Conservation (phyloP, 2,797 vertebrate genomes). For the Linurgus olivaceus region DNA sequence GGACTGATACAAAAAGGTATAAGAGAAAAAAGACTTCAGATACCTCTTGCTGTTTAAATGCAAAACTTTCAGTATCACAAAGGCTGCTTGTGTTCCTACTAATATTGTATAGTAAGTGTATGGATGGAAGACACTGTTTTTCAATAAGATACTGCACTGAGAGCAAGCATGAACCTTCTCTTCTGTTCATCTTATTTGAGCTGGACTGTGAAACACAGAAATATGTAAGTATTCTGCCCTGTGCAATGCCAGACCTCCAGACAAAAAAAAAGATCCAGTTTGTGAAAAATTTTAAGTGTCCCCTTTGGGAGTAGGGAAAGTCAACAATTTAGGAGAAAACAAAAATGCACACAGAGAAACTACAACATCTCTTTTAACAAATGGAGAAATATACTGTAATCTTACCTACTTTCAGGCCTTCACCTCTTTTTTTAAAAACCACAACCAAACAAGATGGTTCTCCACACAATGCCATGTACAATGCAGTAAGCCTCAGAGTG, state of each 20-base stretch:
- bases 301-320: not conserved
- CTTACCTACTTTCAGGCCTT: not conserved
- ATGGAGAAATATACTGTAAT: not conserved
- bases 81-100: not conserved
- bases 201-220: not conserved
- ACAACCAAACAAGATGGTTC: not conserved
- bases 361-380: not conserved
- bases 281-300: not conserved
- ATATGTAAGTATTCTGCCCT: not conserved
- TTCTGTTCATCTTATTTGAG: not conserved
- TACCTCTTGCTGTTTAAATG: not conserved
- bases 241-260: not conserved
- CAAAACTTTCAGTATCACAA: not conserved
- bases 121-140: not conserved
- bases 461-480: not conserved
- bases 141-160: not conserved
- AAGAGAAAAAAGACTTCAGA: not conserved
- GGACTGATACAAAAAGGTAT: not conserved
- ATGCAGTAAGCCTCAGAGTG: accelerated
- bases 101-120: not conserved
- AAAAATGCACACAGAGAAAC: not conserved
- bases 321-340: not conserved
- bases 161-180: not conserved
- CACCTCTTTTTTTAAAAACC: not conserved
- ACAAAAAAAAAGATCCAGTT: not conserved